Percentiles rank a stretch among this genome's conserved stretches.
phyloP scores from a whole-genome alignment of 1,140 invertebrate species.

The Drosophila prosaltans region DNA sequence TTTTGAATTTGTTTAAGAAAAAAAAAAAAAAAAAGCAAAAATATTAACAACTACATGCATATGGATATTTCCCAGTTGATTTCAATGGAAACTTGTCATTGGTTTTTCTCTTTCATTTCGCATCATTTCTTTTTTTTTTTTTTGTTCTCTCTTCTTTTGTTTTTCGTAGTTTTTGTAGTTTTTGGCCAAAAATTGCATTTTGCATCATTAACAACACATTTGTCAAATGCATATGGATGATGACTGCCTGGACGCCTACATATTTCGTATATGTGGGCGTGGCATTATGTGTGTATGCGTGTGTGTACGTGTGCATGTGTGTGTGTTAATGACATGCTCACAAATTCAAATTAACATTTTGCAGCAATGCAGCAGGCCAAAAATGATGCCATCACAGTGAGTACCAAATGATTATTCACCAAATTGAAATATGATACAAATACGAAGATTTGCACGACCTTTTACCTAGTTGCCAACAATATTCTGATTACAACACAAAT shows the following conservation, averaged over 20 bases:
- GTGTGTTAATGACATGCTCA: slow-evolving; percentile 82
- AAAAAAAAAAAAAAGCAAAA: no score
- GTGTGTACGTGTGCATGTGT: slow-evolving; percentile 24
- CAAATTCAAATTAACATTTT: slow-evolving; percentile 82
- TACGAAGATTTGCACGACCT: no score
- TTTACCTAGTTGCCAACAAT: no score
- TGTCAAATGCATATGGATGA: slow-evolving; percentile 73
- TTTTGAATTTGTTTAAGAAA: not conserved
- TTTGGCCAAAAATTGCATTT: slow-evolving; percentile 62
- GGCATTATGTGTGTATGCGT: slow-evolving; percentile 21
- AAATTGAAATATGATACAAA: not conserved
- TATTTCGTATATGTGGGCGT: slow-evolving; percentile 35
- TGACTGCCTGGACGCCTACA: slow-evolving; percentile 49
- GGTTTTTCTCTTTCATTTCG: not conserved
- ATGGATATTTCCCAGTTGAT: not conserved
- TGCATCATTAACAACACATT: slow-evolving; percentile 81
- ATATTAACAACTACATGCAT: not conserved
- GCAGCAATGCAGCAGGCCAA: slow-evolving; percentile 56
- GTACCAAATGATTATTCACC: not conserved
- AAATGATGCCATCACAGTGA: slow-evolving; percentile 11
- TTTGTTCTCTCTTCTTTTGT: not conserved
- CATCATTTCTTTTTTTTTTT: not conserved
- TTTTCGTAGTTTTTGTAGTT: slow-evolving; percentile 28
- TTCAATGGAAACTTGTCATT: slow-evolving; percentile 10
- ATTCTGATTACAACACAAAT: not conserved